These are phyloP conservation scores for Steinernema hermaphroditum DNA, from an alignment of 2,888 invertebrate genomes.

Conservation along the genomic window DNA sequence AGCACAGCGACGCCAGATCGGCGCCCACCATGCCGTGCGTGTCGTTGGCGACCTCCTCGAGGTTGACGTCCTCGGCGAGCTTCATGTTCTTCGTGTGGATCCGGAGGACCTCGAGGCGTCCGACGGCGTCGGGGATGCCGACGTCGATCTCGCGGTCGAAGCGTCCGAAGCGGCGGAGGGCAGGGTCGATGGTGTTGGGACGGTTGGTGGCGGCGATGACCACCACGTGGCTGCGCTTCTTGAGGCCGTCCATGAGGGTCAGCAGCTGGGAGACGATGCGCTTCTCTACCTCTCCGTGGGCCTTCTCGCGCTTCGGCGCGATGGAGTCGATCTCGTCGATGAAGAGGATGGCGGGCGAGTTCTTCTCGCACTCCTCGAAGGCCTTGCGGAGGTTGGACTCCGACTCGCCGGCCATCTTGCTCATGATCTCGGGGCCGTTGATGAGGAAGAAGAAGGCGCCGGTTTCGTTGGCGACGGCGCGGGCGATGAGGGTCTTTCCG, in stretches of 20 bases:
- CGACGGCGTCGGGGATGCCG: slow-evolving; percentile 97
- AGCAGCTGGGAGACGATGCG: slow-evolving; percentile 96
- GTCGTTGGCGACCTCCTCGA: slow-evolving; percentile 96
- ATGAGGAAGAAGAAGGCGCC: slow-evolving; percentile 99
- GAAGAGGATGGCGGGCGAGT: slow-evolving; percentile 98
- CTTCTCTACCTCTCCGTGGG: slow-evolving; percentile 93
- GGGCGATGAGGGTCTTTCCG: slow-evolving; percentile 94
- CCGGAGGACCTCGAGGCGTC: slow-evolving; percentile 91
- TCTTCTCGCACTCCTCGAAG: slow-evolving; percentile 99
- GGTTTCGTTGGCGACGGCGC: slow-evolving; percentile 98
- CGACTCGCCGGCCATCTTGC: slow-evolving; percentile 96
- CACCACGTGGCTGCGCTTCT: slow-evolving; percentile 96
- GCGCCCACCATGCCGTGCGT: slow-evolving; percentile 99
- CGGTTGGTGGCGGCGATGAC: slow-evolving; percentile 99
- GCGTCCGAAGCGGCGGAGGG: slow-evolving; percentile 82
- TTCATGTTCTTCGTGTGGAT: slow-evolving; percentile 99
- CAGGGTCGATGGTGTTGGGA: slow-evolving; percentile 97
- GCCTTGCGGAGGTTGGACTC: slow-evolving; percentile 98
- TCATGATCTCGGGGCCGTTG: slow-evolving; percentile 99
- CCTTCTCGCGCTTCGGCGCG: slow-evolving; percentile 97
- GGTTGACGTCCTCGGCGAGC: slow-evolving; percentile 93
- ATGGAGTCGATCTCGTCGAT: slow-evolving; percentile 99
- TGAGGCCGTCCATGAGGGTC: slow-evolving; percentile 98
- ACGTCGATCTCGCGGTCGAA: slow-evolving; percentile 85
- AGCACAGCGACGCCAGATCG: slow-evolving; percentile 95